Evolutionary conservation across 2,888 invertebrate genomes (phyloP), one percentile per base, ranked within the genome.

Genomic region (Crematogaster levior): DNA sequence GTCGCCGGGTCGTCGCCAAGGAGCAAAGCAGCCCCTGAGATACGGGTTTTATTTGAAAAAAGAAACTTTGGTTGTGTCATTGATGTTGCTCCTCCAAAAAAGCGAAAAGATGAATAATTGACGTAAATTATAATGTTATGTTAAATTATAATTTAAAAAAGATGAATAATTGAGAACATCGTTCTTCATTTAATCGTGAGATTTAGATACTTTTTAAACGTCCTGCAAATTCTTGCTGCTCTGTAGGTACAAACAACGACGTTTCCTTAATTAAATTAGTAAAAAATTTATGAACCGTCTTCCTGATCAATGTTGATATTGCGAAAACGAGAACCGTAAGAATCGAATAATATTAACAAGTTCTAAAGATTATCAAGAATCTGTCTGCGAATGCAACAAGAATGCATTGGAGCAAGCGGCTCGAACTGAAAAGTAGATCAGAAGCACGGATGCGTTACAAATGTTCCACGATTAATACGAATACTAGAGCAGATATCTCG

Each of bases 391-490:
- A 40, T 43, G 43, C 18, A 56, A 61, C 48, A 74, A 21, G 68
- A 79, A 27, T 18, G 24, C 21, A 30, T 1, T 37, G 21, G 21
- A 30, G 40, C 12, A n/a, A 53, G 24, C 24, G 34, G 18, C 46
- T 12, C 24, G 40, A 68, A 5, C 21, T 10, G 68, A 75, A 40
- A 77, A 79, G 68, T 79, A 27, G 77, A 68, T 68, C 77, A 70
- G 56, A 21, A 12, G 77, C 68, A 70, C 56, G 77, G 77, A 68
- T 79, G 77, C 77, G 68, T 79, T 79, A 34, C 77, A 43, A 68
- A 43, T 24, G 34, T 21, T 30, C 43, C 34, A 79, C 21, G 68
- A 68, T 79, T 79, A 79, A 79, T 34, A 58, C 18, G 43, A 56
- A 21, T 27, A 21, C 63, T 27, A 12, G 56, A 6, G n/a, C 56